These are phyloP conservation scores for Hoplodrina ambigua DNA, from an alignment of 2,888 invertebrate species.

Conservation along the genomic window DNA sequence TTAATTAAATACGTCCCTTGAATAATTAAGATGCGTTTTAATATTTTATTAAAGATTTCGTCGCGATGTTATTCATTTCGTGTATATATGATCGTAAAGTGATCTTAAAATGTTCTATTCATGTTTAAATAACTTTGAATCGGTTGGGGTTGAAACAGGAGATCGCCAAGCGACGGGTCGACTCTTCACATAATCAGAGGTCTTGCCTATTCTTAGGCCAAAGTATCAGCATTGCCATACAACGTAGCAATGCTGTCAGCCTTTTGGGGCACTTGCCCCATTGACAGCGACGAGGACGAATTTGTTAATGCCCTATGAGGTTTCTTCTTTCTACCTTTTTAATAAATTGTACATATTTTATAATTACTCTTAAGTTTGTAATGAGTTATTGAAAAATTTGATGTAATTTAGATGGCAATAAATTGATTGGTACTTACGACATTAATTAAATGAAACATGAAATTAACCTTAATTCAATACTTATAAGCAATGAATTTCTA, in stretches of 20 bases:
- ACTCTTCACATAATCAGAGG: too few species aligned
- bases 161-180: too few species aligned
- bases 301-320: too few species aligned
- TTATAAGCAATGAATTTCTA: not conserved
- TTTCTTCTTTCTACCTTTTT: too few species aligned
- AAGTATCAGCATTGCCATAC: too few species aligned
- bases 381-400: constrained; percentile 16
- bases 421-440: not conserved
- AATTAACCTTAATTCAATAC: too few species aligned
- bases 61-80: constrained; percentile 69
- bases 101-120: constrained; percentile 37
- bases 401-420: constrained; percentile 9
- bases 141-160: too few species aligned
- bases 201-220: too few species aligned
- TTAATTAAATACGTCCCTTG: constrained; percentile 89
- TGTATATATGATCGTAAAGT: constrained; percentile 57
- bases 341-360: too few species aligned
- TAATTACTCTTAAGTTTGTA: constrained; percentile 10
- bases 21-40: constrained; percentile 86
- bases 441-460: not conserved
- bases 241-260: too few species aligned
- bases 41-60: constrained; percentile 73
- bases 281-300: too few species aligned
- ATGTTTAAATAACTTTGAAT: not conserved
- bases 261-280: too few species aligned